Percentiles rank a stretch among this genome's conserved stretches.
These are phyloP conservation scores for Barypeithes pellucidus DNA, from an alignment of 2,888 invertebrate genomes.

Conservation along the genomic window DNA sequence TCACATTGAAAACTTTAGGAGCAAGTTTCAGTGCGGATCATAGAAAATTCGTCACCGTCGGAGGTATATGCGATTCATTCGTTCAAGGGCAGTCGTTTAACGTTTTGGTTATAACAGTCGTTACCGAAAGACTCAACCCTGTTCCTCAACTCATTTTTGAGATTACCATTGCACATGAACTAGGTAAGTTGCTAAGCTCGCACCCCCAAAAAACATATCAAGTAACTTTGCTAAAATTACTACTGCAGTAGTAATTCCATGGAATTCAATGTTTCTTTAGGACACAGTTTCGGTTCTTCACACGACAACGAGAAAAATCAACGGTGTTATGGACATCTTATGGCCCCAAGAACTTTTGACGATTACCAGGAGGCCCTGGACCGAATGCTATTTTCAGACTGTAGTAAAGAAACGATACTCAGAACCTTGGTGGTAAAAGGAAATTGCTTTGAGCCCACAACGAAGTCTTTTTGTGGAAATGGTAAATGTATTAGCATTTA, in stretches of 20 bases:
- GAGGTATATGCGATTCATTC: constrained; percentile 72
- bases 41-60: constrained; percentile 62
- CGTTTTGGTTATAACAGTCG: constrained; percentile 39
- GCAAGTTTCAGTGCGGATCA: constrained; percentile 69
- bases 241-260: too few relatives aligned
- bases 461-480: constrained; percentile 73
- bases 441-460: constrained; percentile 71
- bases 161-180: constrained; percentile 62
- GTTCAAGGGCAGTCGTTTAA: constrained; percentile 57
- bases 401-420: constrained; percentile 72
- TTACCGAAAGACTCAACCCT: constrained; percentile 17
- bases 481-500: constrained; percentile 65
- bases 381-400: constrained; percentile 58
- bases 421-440: constrained; percentile 72
- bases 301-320: constrained; percentile 68
- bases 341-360: constrained; percentile 72
- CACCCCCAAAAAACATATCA: too few relatives aligned
- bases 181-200: constrained; percentile 42
- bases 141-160: constrained; percentile 72
- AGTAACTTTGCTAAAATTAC: too few relatives aligned
- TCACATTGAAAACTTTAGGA: constrained; percentile 68
- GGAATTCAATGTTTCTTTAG: constrained; percentile 55
- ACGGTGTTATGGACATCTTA: constrained; percentile 67
- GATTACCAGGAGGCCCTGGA: constrained; percentile 55
- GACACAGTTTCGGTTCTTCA: constrained; percentile 74